Percentiles rank a stretch among this genome's conserved stretches.
These are phyloP conservation scores for Papio anubis DNA, from an alignment of 2,113 vertebrate genomes.

Conservation along the genomic window DNA sequence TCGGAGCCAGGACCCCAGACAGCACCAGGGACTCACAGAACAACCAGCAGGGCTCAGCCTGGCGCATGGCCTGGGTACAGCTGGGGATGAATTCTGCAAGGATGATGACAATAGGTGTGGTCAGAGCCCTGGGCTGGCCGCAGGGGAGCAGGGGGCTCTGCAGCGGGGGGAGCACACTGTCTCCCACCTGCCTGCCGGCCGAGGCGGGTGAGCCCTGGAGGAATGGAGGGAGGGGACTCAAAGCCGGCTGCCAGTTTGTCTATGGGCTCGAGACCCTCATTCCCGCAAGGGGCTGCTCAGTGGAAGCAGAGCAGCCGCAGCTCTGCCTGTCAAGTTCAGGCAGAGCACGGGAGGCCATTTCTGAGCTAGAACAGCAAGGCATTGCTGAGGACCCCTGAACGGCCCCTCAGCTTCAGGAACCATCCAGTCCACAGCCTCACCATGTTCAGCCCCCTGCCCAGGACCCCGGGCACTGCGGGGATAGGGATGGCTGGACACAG, in stretches of 20 bases:
- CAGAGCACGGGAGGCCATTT: no score
- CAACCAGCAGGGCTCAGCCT: background rate
- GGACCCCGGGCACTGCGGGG: background rate
- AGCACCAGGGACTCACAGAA: no score
- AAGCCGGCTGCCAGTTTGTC: background rate
- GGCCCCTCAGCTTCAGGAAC: background rate
- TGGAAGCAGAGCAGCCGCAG: background rate
- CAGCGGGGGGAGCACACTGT: accelerated
- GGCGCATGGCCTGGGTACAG: accelerated
- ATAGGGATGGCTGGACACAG: accelerated
- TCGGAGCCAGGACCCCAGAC: background rate
- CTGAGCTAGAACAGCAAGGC: background rate
- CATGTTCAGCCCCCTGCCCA: background rate
- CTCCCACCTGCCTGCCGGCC: background rate
- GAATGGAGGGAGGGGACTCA: background rate
- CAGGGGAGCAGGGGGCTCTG: background rate
- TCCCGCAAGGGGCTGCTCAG: background rate
- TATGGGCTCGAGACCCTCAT: accelerated
- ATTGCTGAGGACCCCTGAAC: background rate
- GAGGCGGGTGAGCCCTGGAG: background rate
- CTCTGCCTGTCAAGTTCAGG: background rate
- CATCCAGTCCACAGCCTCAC: background rate
- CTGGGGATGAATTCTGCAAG: accelerated
- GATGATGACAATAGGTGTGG: accelerated
- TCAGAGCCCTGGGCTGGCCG: background rate